Percentiles rank a stretch among this genome's conserved stretches.
phyloP scores from a whole-genome alignment of 2,797 vertebrate species.

The Brachyalestes nurse region DNA sequence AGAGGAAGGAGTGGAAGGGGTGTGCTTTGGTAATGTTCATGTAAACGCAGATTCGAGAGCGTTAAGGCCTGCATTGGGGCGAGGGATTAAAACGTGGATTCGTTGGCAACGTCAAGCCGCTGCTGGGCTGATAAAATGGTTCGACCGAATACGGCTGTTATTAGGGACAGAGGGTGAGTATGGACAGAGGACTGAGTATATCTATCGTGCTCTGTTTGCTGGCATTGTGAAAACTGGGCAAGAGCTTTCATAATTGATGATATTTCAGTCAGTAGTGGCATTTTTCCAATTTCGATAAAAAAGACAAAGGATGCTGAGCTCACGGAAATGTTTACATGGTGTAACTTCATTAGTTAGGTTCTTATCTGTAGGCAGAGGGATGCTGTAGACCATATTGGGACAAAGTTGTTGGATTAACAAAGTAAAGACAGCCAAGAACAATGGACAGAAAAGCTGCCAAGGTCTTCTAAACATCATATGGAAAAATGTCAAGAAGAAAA shows the following conservation, averaged over 20 bases:
- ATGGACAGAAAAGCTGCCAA: not conserved
- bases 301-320: not conserved
- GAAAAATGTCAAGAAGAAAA: not conserved
- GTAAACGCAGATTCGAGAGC: constrained; percentile 38
- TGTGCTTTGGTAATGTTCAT: constrained; percentile 41
- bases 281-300: not conserved
- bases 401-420: not conserved
- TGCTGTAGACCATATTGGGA: not conserved
- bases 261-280: not conserved
- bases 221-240: not conserved
- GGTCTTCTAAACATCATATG: not conserved
- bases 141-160: not conserved
- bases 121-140: not conserved
- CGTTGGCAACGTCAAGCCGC: constrained; percentile 10
- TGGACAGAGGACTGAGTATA: constrained; percentile 2
- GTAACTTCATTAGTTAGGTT: not conserved
- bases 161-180: not conserved
- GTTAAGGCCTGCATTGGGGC: constrained; percentile 14
- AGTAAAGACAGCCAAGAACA: not conserved
- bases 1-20: constrained; percentile 5
- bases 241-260: not conserved
- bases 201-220: not conserved
- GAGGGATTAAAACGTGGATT: not conserved
- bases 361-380: not conserved
- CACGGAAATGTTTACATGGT: not conserved